These are phyloP conservation scores for Oligia fasciuncula DNA, from an alignment of 2,888 invertebrate genomes.

Conservation along the genomic window DNA sequence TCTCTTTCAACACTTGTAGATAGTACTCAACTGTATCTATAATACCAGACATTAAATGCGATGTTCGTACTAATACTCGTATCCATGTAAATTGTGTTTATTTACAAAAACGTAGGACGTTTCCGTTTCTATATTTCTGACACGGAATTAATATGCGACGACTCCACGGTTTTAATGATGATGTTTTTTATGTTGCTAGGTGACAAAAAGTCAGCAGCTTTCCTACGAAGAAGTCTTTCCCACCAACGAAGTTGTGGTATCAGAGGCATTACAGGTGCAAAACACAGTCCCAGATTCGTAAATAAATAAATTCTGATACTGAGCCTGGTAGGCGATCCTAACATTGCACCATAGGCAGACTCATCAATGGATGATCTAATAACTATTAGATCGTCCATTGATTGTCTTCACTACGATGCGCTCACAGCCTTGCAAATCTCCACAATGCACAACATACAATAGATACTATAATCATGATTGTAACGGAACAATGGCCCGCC, in stretches of 20 bases:
- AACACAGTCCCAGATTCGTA: neutral
- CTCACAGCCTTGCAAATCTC: neutral
- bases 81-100: conserved; percentile 11
- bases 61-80: neutral
- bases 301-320: neutral
- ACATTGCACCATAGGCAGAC: neutral
- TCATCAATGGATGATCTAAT: neutral
- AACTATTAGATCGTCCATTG: too few relatives aligned
- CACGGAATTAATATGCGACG: neutral
- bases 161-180: neutral
- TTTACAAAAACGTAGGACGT: neutral
- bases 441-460: conserved; percentile 18
- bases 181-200: neutral
- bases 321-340: neutral
- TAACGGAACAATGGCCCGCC: conserved; percentile 1
- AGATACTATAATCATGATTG: conserved; percentile 26
- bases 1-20: neutral
- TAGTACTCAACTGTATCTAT: conserved; percentile 2
- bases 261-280: neutral
- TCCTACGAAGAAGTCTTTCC: neutral
- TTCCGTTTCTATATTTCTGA: conserved; percentile 11
- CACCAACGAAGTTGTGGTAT: neutral
- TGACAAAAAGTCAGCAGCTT: too few relatives aligned
- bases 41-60: conserved; percentile 16
- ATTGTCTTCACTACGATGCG: conserved; percentile 10